Evolutionary conservation across 2,888 invertebrate genomes (phyloP).

Genomic region (Sphaerophoria rueppellii): DNA sequence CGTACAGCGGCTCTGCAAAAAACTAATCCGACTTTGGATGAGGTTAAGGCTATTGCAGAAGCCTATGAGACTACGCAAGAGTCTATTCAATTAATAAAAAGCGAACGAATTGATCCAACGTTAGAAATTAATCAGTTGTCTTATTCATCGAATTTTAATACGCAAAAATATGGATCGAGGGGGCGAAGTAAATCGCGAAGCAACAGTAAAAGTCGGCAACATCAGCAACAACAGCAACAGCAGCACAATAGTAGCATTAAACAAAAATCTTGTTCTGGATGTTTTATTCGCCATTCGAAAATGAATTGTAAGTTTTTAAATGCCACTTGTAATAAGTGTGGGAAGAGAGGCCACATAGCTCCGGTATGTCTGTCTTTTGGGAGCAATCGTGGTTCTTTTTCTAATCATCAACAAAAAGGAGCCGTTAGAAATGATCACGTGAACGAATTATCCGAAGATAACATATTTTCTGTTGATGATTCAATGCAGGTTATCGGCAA

Average conservation of each 20-base stretch:
- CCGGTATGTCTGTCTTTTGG: conserved; percentile 20
- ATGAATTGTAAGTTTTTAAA: conserved; percentile 39
- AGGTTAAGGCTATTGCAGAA: conserved; percentile 39
- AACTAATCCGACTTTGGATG: conserved; percentile 40
- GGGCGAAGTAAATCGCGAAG: conserved; percentile 7
- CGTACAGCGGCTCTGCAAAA: conserved; percentile 37
- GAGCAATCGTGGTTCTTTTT: conserved; percentile 12
- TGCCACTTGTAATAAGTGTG: not conserved
- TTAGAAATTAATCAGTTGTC: conserved; percentile 15
- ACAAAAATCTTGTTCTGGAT: conserved; percentile 46
- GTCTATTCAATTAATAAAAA: conserved; percentile 37
- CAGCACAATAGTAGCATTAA: not conserved
- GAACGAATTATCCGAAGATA: conserved; percentile 29
- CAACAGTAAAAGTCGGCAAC: conserved; percentile 22
- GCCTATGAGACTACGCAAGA: conserved; percentile 36
- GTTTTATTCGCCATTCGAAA: conserved; percentile 26
- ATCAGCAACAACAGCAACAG: conserved; percentile 1
- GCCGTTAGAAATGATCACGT: conserved; percentile 25
- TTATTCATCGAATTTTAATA: not conserved
- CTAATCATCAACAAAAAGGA: conserved; percentile 1
- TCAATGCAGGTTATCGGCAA: conserved; percentile 25
- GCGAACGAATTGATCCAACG: conserved; percentile 10
- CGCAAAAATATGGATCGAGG: not conserved
- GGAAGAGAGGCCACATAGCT: conserved; percentile 34
- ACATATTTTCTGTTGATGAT: conserved; percentile 35